Percentiles rank a stretch among this genome's conserved stretches.
Conservation (phyloP, 2,113 vertebrate species). For the Lontra canadensis region DNA sequence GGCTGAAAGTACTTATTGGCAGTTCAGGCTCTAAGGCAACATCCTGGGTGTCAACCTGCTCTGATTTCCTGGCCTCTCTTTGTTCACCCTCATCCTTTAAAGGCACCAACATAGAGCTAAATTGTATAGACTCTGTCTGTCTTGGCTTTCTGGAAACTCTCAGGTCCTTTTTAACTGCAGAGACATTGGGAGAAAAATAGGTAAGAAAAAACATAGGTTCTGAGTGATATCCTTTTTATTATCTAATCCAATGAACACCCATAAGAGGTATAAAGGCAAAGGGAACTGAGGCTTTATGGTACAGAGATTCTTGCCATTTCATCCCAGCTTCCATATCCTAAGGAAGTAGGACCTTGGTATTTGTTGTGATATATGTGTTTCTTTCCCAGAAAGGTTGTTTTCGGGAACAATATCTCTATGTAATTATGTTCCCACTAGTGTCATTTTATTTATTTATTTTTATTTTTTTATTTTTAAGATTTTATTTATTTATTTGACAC, state of each 20-base stretch:
- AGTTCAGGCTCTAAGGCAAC: not conserved
- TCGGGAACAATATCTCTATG: not conserved
- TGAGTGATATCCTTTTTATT: not conserved
- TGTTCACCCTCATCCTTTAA: not conserved
- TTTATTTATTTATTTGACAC: too few species aligned
- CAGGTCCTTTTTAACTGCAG: conserved; percentile 53
- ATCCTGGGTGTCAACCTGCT: not conserved
- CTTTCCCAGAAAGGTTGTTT: not conserved
- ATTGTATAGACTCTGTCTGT: not conserved
- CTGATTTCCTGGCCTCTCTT: not conserved
- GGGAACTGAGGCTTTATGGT: not conserved
- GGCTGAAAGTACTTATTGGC: not conserved
- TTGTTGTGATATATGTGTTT: not conserved
- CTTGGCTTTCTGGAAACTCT: not conserved
- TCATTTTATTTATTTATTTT: too few species aligned
- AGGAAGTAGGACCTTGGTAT: conserved; percentile 15
- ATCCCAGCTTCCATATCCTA: not conserved
- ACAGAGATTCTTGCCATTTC: not conserved
- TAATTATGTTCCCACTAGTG: not conserved
- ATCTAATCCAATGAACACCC: not conserved
- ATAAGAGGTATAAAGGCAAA: not conserved
- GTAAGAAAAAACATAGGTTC: not conserved
- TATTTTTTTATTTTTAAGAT: too few species aligned
- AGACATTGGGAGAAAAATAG: conserved; percentile 25
- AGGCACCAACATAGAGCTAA: not conserved